A percentile compares a stretch with the other conserved stretches of the same genome.
Evolutionary conservation across 2,113 vertebrate genomes (phyloP).

Genomic region (Vombatus ursinus): DNA sequence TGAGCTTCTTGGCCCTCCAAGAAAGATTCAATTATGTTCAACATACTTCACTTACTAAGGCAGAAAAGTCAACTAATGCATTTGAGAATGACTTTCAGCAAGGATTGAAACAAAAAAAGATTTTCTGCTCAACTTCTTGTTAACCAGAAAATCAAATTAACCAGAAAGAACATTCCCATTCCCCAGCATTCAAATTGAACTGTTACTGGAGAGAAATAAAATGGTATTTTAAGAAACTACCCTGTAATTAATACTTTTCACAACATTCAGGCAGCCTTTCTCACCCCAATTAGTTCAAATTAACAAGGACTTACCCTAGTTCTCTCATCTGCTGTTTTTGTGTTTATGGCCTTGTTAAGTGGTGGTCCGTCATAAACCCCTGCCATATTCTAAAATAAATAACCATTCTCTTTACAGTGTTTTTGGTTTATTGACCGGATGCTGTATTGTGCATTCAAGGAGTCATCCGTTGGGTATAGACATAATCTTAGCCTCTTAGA

Average conservation of each 20-base stretch:
- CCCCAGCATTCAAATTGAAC: background rate
- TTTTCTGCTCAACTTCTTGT: background rate
- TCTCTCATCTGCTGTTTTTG: background rate
- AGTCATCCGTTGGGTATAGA: background rate
- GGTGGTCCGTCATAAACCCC: background rate
- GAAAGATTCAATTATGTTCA: background rate
- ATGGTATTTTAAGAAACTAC: slow-evolving; percentile 11
- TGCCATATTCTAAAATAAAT: background rate
- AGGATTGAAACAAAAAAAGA: background rate
- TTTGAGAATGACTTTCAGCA: slow-evolving; percentile 4
- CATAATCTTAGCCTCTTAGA: background rate
- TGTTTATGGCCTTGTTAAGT: background rate
- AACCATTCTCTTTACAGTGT: background rate
- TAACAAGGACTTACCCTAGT: background rate
- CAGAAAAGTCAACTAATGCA: background rate
- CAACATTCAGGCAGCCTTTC: background rate
- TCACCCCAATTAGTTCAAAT: background rate
- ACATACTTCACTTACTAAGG: background rate
- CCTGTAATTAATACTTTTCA: background rate
- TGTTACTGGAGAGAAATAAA: background rate
- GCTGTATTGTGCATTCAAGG: background rate
- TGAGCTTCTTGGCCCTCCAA: slow-evolving; percentile 10
- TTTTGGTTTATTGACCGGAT: background rate
- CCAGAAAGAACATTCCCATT: background rate
- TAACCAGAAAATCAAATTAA: background rate